phyloP scores from a whole-genome alignment of 2,888 invertebrate genomes.

The Lacanobia wlatinum region DNA sequence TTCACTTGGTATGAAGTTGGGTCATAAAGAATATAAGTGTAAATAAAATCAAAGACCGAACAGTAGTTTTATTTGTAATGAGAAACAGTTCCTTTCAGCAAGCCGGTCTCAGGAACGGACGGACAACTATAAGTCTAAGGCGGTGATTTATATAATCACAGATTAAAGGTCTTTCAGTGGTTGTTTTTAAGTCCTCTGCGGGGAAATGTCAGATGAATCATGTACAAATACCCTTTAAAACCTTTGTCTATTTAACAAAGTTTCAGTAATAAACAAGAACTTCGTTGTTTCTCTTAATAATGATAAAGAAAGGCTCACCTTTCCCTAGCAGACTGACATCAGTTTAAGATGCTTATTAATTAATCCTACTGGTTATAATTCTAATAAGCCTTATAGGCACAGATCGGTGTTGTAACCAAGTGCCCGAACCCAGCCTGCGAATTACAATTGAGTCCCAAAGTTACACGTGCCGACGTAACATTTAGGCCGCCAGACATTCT shows the following conservation, averaged over 20 bases:
- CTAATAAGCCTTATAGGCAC: neutral
- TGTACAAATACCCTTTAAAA: neutral
- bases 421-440: neutral
- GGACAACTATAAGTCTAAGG: neutral
- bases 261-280: neutral
- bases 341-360: neutral
- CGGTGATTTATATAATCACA: conserved; percentile 10
- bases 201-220: neutral
- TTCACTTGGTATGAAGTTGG: no score
- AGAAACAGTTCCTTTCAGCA: conserved; percentile 3
- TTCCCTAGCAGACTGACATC: neutral
- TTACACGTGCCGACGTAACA: conserved; percentile 14
- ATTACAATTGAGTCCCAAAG: conserved; percentile 19
- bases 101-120: conserved; percentile 6
- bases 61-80: neutral
- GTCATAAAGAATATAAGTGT: neutral
- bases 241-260: neutral
- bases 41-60: conserved; percentile 11
- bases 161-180: neutral
- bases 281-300: neutral
- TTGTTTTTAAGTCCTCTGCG: neutral
- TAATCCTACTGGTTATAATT: neutral
- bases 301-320: neutral
- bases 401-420: neutral
- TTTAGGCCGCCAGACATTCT: conserved; percentile 40